Conservation (phyloP, 2,888 invertebrate genomes). For the Sipha maydis region DNA sequence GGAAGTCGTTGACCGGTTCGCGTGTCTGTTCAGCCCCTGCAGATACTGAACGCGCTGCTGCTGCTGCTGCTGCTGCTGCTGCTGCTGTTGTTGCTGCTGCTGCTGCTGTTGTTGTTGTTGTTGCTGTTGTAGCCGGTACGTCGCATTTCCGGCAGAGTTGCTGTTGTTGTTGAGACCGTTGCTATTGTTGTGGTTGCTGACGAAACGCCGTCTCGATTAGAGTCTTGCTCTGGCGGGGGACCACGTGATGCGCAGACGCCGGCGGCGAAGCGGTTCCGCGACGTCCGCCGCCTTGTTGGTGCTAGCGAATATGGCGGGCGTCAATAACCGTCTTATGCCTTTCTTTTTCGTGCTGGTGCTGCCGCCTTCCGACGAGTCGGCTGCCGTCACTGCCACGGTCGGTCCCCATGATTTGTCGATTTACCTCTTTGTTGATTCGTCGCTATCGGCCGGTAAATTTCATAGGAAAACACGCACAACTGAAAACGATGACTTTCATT, state of each 20-base stretch:
- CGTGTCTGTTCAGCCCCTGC: neutral
- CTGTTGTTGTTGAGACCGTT: neutral
- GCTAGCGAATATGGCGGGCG: slow-evolving; percentile 62
- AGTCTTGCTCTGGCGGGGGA: slow-evolving; percentile 31
- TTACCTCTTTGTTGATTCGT: neutral
- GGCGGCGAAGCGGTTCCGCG: no score
- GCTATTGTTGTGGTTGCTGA: slow-evolving; percentile 12
- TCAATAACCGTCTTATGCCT: slow-evolving; percentile 63
- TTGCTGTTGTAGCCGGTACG: neutral
- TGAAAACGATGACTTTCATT: slow-evolving; percentile 16
- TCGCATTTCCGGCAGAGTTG: neutral
- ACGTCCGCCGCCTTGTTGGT: neutral
- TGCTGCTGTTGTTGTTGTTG: slow-evolving; percentile 6
- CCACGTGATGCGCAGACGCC: neutral
- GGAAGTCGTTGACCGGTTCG: slow-evolving; percentile 1
- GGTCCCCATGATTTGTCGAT: slow-evolving; percentile 37
- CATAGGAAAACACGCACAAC: neutral
- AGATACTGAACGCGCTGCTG: neutral
- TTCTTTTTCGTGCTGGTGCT: slow-evolving; percentile 57
- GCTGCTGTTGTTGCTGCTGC: neutral
- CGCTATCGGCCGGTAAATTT: no score
- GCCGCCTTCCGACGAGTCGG: slow-evolving; percentile 12
- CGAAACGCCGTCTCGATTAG: slow-evolving; percentile 63
- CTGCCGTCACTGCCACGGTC: neutral
- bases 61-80: neutral